These are phyloP conservation scores for Lynx canadensis DNA, from an alignment of 2,113 vertebrate species.

Conservation along the genomic window DNA sequence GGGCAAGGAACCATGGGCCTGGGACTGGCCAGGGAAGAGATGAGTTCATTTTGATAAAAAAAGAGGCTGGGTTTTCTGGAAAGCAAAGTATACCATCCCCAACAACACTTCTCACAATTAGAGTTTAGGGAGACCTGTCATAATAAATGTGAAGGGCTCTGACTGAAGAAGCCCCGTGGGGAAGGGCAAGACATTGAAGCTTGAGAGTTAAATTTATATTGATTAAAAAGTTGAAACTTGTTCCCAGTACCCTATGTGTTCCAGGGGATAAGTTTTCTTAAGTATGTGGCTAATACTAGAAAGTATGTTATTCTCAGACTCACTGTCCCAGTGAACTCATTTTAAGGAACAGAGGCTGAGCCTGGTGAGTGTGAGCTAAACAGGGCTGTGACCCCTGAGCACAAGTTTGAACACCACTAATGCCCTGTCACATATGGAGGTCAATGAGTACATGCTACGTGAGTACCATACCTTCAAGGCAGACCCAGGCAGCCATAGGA, in stretches of 20 bases:
- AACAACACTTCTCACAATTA: not conserved
- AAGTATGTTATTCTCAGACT: not conserved
- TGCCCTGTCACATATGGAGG: not conserved
- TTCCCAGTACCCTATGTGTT: not conserved
- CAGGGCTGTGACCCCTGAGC: rapidly evolving
- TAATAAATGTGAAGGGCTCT: not conserved
- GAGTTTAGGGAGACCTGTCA: not conserved
- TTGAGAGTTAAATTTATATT: not conserved
- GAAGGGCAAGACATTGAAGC: not conserved
- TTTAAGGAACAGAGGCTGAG: not conserved
- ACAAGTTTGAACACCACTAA: not conserved
- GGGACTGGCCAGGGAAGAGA: not conserved
- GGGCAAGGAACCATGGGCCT: not conserved
- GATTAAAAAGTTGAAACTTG: not conserved
- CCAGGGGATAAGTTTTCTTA: not conserved
- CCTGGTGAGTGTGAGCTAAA: not conserved
- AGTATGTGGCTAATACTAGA: not conserved
- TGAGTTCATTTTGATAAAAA: not conserved
- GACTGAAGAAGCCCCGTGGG: not conserved
- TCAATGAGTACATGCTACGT: not conserved
- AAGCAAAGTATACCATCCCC: not conserved
- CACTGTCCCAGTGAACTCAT: not conserved
- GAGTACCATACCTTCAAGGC: rapidly evolving
- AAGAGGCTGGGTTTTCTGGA: not conserved
- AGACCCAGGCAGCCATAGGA: not conserved